A percentile compares a stretch with the other conserved stretches of the same genome.
These are phyloP conservation scores for Argyresthia albistria DNA, from an alignment of 2,888 invertebrate genomes.

Conservation along the genomic window DNA sequence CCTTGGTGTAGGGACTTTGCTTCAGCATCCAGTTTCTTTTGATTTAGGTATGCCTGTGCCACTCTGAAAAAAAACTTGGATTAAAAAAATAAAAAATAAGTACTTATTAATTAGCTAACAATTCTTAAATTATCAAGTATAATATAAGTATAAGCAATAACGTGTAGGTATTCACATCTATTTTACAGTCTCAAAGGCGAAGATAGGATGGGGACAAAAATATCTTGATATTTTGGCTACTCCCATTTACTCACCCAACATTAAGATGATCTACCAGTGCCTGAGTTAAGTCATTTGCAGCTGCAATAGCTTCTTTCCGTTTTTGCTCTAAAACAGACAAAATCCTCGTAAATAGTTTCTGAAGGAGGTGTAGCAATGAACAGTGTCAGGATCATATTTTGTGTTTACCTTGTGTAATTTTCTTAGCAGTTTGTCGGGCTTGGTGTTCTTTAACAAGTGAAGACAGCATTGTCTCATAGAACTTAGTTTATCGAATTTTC, in stretches of 20 bases:
- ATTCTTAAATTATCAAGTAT: too few species aligned
- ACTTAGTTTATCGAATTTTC: too few species aligned
- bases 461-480: slow-evolving; percentile 77
- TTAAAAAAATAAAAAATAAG: too few species aligned
- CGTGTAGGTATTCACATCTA: too few species aligned
- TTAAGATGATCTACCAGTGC: slow-evolving; percentile 97
- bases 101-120: too few species aligned
- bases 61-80: slow-evolving; percentile 84
- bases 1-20: slow-evolving; percentile 96
- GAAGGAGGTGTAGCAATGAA: neutral
- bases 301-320: slow-evolving; percentile 92
- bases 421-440: slow-evolving; percentile 81
- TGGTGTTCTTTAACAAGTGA: slow-evolving; percentile 92
- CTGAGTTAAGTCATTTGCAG: slow-evolving; percentile 94
- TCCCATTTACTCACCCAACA: slow-evolving; percentile 92
- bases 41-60: slow-evolving; percentile 98
- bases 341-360: neutral
- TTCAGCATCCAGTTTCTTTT: slow-evolving; percentile 97
- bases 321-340: slow-evolving; percentile 81
- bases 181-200: too few species aligned
- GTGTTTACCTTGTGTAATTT: slow-evolving; percentile 82
- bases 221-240: too few species aligned
- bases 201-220: too few species aligned
- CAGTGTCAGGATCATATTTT: neutral
- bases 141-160: too few species aligned